A percentile compares a stretch with the other conserved stretches of the same genome.
Conservation (phyloP, 2,113 vertebrate species). For the Scytalopus superciliaris region DNA sequence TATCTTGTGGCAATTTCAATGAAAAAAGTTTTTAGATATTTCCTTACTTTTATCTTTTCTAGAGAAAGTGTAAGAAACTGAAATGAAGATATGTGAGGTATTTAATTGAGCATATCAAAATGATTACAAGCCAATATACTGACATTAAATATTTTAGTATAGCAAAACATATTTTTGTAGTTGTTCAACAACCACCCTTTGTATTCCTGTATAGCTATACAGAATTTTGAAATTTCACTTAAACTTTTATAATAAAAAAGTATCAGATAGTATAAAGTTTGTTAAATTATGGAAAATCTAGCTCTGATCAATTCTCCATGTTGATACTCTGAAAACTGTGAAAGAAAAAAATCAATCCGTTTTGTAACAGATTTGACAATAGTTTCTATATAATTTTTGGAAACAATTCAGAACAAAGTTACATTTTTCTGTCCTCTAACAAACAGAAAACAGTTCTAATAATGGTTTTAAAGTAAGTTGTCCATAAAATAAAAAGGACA, state of each 20-base stretch:
- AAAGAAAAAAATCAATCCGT: not conserved
- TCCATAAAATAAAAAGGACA: not conserved
- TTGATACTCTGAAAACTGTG: not conserved
- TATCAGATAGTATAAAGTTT: not conserved
- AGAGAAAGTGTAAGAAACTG: not conserved
- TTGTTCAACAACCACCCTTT: accelerated
- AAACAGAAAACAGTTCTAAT: not conserved
- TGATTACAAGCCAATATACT: not conserved
- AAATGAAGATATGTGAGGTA: not conserved
- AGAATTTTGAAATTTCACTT: not conserved
- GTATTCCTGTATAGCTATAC: not conserved
- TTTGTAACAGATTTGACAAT: not conserved
- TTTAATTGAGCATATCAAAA: not conserved
- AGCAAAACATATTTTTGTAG: not conserved
- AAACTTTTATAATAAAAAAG: not conserved
- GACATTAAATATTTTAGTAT: not conserved
- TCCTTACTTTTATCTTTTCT: not conserved
- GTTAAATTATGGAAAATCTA: not conserved
- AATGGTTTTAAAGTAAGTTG: not conserved
- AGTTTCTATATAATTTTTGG: not conserved
- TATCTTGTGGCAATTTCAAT: not conserved
- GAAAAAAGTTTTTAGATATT: not conserved
- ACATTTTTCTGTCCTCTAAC: not conserved
- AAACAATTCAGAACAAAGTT: not conserved
- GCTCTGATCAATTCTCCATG: not conserved